Evolutionary conservation across 2,113 vertebrate genomes (phyloP).

Genomic region (Rhabdornis inornatus): DNA sequence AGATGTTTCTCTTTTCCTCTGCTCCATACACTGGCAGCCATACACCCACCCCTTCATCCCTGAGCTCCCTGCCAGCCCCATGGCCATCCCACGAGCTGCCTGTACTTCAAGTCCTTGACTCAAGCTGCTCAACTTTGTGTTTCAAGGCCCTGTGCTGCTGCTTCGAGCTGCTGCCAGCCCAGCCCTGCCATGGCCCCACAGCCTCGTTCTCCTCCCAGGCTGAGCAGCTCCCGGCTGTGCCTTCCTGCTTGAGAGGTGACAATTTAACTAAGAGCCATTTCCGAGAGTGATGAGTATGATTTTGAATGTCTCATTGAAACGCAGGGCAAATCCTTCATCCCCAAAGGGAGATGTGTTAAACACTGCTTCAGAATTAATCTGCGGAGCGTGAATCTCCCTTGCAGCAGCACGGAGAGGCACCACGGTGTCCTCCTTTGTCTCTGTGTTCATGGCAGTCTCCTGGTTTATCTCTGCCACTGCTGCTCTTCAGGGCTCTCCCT

Average conservation of each 20-base stretch:
- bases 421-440: not conserved
- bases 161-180: not conserved
- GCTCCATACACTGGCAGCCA: not conserved
- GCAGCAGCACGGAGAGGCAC: not conserved
- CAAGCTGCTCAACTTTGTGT: not conserved
- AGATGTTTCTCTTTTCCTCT: not conserved
- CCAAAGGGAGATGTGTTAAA: slow-evolving; percentile 14
- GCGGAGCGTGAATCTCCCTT: not conserved
- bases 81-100: not conserved
- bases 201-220: not conserved
- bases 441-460: not conserved
- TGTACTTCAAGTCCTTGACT: not conserved
- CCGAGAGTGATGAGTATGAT: not conserved
- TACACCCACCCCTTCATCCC: not conserved
- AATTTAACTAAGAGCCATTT: not conserved
- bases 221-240: not conserved
- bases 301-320: slow-evolving; percentile 36
- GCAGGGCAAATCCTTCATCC: slow-evolving; percentile 9
- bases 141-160: not conserved
- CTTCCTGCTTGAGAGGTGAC: not conserved
- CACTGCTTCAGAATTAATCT: slow-evolving; percentile 29
- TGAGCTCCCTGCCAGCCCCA: not conserved
- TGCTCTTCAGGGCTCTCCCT: not conserved
- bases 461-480: slow-evolving; percentile 1
- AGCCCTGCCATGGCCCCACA: fast-evolving